Evolutionary conservation across 1,140 invertebrate genomes (phyloP).

Genomic region (Bombyx mori): ASM3026992v2 NC_085121.1:15195001-15195500

Average conservation of each 20-base stretch:
- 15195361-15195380: too few species aligned
- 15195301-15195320: constrained; percentile 77
- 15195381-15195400: too few species aligned
- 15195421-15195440: too few species aligned
- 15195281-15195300: constrained; percentile 81
- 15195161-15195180: constrained; percentile 87
- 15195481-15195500: too few species aligned
- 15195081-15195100: constrained; percentile 10
- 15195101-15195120: constrained; percentile 31
- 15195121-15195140: constrained; percentile 73
- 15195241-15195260: constrained; percentile 97
- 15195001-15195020: too few species aligned
- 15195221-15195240: constrained; percentile 85
- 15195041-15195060: too few species aligned
- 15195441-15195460: too few species aligned
- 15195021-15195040: too few species aligned
- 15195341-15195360: too few species aligned
- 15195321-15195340: neutral
- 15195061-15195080: too few species aligned
- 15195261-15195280: constrained; percentile 91
- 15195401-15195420: too few species aligned
- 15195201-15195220: constrained; percentile 48
- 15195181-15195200: constrained; percentile 75
- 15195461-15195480: too few species aligned
- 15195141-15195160: constrained; percentile 89